These are phyloP conservation scores for Hyposoter dolosus DNA, from an alignment of 2,888 invertebrate genomes.

Conservation along the genomic window DNA sequence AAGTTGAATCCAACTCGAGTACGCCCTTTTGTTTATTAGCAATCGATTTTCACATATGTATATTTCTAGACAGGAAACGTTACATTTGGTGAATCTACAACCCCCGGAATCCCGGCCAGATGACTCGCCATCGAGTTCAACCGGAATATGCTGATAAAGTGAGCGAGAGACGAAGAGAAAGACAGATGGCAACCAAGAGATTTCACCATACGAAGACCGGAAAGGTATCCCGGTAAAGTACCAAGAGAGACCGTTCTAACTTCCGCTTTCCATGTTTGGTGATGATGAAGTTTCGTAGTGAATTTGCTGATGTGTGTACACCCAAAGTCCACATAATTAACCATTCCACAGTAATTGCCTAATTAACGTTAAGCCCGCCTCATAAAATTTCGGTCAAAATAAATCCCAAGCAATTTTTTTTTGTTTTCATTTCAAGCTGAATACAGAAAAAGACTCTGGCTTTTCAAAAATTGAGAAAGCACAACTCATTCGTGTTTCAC, in stretches of 20 bases:
- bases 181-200: not conserved
- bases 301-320: slow-evolving; percentile 8
- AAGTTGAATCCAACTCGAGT: not conserved
- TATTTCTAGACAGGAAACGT: slow-evolving; percentile 16
- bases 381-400: not conserved
- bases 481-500: not conserved
- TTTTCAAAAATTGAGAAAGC: not conserved
- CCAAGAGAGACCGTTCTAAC: slow-evolving; percentile 54
- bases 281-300: slow-evolving; percentile 34
- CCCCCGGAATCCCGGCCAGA: slow-evolving; percentile 13
- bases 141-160: slow-evolving; percentile 14
- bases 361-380: not conserved
- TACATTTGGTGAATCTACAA: slow-evolving; percentile 26
- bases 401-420: not conserved
- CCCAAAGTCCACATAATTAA: not conserved
- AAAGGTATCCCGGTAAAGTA: slow-evolving; percentile 28
- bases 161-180: not conserved
- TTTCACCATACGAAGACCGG: slow-evolving; percentile 14
- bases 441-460: not conserved
- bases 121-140: slow-evolving; percentile 21
- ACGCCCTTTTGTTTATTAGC: not conserved
- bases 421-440: not conserved
- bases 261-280: slow-evolving; percentile 45
- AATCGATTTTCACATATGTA: not conserved
- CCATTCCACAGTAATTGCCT: not conserved